Evolutionary conservation across 2,797 vertebrate species (phyloP), one percentile per base, ranked within the genome.

Genomic region (Leuciscus waleckii): DNA sequence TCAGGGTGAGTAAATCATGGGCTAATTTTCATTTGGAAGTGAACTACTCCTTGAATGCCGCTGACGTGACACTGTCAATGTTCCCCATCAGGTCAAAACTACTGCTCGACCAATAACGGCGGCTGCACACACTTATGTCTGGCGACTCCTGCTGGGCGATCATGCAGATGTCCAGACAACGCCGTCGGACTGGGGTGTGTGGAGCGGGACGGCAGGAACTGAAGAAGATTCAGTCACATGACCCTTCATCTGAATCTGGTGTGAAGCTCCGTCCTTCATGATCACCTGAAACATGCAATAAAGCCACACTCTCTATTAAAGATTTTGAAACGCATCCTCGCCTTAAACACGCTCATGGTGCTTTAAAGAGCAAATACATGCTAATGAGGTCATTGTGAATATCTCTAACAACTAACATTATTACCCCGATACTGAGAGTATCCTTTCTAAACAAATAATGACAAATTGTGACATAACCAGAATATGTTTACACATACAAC

Each of bases 91-190:
- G 95, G 94, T 85, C 97, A 94, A 26, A 98, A 96, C 89, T 97
- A 97, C 93, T 98, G 97, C 90, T 93, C 96, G 0, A 92, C 94
- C 84, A 95, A 97, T 86, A 98, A 98, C 0, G 97, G 95, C 0
- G 97, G 97, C 65, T 99, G 98, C 14, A 96, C 97, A 61, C 97
- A 98, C 88, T 94, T 99, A 87, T 99, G 98, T 89, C 90, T 99
- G 91, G 96, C 97, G 2, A 96, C 95, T 2, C 96, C 96, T 0
- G 93, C 94, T 32, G 96, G 98, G 26, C 96, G 96, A 84, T 95
- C 96, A 81, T 99, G 98, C 88, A 95, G 96, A 74, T 99, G 98
- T 84, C 97, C 97, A 0, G 96, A 97, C 81, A 17, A 41, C 19
- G 68, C 76, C 10, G 76, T 1, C 2, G 67, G 67, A 5, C 29